Evolutionary conservation across 2,888 invertebrate genomes (phyloP), one percentile per base, ranked within the genome.

Genomic region (Euclidia mi): DNA sequence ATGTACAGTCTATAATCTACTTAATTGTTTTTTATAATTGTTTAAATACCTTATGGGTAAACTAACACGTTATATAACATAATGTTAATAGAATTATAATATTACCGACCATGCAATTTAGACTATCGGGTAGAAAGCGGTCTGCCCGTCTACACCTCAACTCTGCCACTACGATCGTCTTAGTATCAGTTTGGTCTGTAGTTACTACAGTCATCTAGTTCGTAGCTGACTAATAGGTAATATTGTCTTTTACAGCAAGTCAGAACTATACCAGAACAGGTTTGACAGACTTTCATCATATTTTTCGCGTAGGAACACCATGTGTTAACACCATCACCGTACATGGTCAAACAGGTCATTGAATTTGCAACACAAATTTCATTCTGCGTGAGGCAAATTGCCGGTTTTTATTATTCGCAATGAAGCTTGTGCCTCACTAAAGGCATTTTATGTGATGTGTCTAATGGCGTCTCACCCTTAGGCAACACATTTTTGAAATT

Each of bases 311-410:
- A 62, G 62, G 68, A 58, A 25, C 47, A 58, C 65, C 65, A 67
- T 53, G 17, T 56, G 55, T 62, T 52, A 74, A 65, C 71, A 61
- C 71, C 71, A 68, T 67, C 56, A 41, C 62, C 68, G 17, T 63
- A 68, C 11, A 65, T 68, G 73, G 75, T 57, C 65, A 75, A 71
- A 63, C 35, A 69, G 73, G 75, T 49, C 73, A 61, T 34, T 48
- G 57, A 45, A 58, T 65, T 61, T 51, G 58, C 56, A 71, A 67
- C 60, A 58, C 56, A 62, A 61, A 59, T 56, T 65, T 45, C 32
- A 48, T 45, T 58, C 85, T 56, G 85, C 89, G 87, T 89, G 89
- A 70, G 56, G 58, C 41, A 82, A 84, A 85, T 85, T 74, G 68
- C 65, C 55, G 60, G 66, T 76, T 79, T 73, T 65, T 67, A 71